These are phyloP conservation scores for Picathartes gymnocephalus DNA, from an alignment of 2,113 vertebrate genomes.

Conservation along the genomic window DNA sequence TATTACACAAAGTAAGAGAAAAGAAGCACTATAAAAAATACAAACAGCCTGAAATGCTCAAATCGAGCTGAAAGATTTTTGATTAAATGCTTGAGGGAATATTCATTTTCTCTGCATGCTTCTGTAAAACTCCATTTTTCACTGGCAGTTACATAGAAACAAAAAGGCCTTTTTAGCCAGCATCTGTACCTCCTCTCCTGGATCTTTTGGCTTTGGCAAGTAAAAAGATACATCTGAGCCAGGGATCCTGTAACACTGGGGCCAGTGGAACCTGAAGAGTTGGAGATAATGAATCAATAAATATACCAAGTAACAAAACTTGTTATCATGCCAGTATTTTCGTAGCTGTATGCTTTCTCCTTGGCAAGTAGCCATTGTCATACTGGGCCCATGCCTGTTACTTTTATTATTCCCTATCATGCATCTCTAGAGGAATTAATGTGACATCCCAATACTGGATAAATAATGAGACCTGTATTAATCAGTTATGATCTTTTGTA, in stretches of 20 bases:
- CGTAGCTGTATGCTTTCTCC: background rate
- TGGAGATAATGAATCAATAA: background rate
- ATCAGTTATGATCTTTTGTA: background rate
- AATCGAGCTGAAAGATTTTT: background rate
- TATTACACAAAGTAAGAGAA: background rate
- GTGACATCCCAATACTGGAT: background rate
- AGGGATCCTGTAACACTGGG: background rate
- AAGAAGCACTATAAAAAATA: background rate
- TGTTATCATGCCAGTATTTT: background rate
- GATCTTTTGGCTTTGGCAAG: background rate
- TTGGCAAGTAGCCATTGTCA: background rate
- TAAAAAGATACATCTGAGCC: background rate
- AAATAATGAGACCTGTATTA: background rate
- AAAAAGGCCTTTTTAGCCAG: background rate
- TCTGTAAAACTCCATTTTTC: background rate
- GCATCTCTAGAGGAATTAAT: background rate
- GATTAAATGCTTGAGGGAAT: constrained; percentile 7
- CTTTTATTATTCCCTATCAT: background rate
- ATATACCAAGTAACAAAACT: background rate
- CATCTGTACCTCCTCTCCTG: background rate
- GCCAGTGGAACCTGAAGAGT: background rate
- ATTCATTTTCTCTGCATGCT: constrained; percentile 7
- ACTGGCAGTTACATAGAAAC: background rate
- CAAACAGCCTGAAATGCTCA: background rate
- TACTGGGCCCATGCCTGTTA: background rate